Base-by-base conservation (phyloP, 2,113 vertebrate species). In the Amblyopsis rosae region DNA sequence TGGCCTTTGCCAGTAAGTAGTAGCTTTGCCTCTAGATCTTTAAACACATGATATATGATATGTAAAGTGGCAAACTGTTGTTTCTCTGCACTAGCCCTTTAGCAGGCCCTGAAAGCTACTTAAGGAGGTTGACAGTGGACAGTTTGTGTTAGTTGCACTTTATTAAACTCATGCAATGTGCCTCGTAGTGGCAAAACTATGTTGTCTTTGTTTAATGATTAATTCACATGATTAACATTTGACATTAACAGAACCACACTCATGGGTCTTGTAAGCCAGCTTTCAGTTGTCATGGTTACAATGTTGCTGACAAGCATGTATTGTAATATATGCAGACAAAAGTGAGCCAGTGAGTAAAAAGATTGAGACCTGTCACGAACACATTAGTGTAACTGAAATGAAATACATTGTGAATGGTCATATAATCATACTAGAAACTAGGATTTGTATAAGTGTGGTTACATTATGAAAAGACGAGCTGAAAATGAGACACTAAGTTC, bases 61-160 rank as follows among this genome's bases (percentile, higher is more conserved):
- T 62, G 41, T 10, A 70, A 80, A 65, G 46, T 69, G 67, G 64
- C 71, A 59, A 26, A 45, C 76, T 86, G 75, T 72, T 86, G 72
- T 74, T 67, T 75, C 75, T 77, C 80, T 72, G 77, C 73, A 82
- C 72, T 67, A 63, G 69, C 63, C 62, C n/a, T 75, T 72, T 47
- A 71, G 50, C 69, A 80, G 82, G 49, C 77, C 59, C 9, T 26
- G 49, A 64, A 50, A 54, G 54, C 76, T 61, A 69, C 74, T 80
- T 56, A 60, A 48, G 41, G 80, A 73, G 66, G 79, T 65, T 77
- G 41, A 50, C 66, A 50, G 16, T 12, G 19, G 49, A 80, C 70
- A 76, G 86, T 85, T 87, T 90, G 75, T 85, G 84, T 88, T 70
- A 88, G 86, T 87, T 87, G 88, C 87, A 90, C 86, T 88, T 90